These are phyloP conservation scores for Pilophorus perplexus DNA, from an alignment of 2,888 invertebrate genomes.

Conservation along the genomic window DNA sequence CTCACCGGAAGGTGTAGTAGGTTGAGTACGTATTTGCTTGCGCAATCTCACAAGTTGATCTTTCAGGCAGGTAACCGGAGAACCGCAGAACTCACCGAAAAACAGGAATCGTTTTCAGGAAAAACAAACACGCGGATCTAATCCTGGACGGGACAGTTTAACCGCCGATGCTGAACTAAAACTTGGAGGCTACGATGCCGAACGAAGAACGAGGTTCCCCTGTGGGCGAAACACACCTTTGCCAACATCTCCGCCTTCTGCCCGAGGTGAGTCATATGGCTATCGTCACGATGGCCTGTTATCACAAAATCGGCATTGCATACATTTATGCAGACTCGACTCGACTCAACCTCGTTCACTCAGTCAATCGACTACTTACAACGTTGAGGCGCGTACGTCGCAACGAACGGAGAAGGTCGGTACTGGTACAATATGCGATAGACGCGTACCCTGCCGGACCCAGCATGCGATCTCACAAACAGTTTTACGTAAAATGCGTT, in stretches of 20 bases:
- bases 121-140: constrained; percentile 8
- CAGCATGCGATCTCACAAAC: too few relatives aligned
- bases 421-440: too few relatives aligned
- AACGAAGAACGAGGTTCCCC: constrained; percentile 14
- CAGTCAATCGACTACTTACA: too few relatives aligned
- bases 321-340: too few relatives aligned
- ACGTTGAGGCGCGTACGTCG: too few relatives aligned
- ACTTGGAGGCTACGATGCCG: neutral
- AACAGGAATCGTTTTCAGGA: neutral
- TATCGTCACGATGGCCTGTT: neutral
- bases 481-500: too few relatives aligned
- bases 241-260: constrained; percentile 14
- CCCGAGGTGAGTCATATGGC: constrained; percentile 28
- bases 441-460: too few relatives aligned
- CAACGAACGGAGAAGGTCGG: too few relatives aligned
- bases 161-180: too few relatives aligned
- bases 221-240: constrained; percentile 39
- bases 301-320: too few relatives aligned
- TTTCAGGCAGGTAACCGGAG: neutral
- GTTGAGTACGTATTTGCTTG: neutral
- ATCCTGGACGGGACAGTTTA: constrained; percentile 4
- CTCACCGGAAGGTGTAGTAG: constrained; percentile 2
- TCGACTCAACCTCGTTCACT: too few relatives aligned
- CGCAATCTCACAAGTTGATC: neutral
- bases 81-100: neutral